Conservation (phyloP, 2,888 invertebrate genomes). For the Sphinx pinastri region DNA sequence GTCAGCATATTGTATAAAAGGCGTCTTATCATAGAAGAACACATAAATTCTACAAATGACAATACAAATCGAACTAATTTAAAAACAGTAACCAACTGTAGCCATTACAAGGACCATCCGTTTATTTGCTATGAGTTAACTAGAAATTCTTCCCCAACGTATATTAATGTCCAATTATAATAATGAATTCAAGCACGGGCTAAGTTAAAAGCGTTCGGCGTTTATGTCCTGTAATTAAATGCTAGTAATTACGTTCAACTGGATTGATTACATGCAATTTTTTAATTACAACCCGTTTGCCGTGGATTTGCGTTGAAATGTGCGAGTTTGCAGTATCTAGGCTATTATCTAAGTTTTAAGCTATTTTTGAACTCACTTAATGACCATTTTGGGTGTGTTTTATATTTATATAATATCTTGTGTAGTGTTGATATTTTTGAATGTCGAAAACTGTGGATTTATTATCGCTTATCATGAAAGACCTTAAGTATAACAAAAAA, state of each 20-base stretch:
- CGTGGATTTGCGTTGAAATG: conserved; percentile 1
- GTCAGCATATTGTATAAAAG: too few species aligned
- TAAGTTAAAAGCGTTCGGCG: conserved; percentile 51
- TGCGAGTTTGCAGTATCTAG: not conserved
- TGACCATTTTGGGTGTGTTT: too few species aligned
- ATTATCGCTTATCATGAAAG: too few species aligned
- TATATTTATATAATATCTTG: too few species aligned
- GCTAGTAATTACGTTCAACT: conserved; percentile 32
- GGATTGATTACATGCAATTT: conserved; percentile 22
- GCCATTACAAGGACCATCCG: not conserved
- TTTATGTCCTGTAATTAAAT: conserved; percentile 33
- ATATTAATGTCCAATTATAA: conserved; percentile 55
- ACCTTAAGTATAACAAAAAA: too few species aligned
- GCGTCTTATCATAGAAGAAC: too few species aligned
- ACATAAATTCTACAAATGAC: too few species aligned
- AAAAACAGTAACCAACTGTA: not conserved
- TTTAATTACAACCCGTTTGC: conserved; percentile 14
- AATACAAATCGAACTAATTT: not conserved
- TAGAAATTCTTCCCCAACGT: conserved; percentile 39
- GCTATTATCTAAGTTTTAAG: too few species aligned
- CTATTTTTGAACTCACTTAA: too few species aligned
- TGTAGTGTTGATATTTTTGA: too few species aligned
- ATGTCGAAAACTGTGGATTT: too few species aligned
- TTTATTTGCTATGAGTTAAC: conserved; percentile 29
- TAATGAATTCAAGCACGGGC: conserved; percentile 47